Evolutionary conservation across 2,113 vertebrate species (phyloP).

Genomic region (Pungitius pungitius): DNA sequence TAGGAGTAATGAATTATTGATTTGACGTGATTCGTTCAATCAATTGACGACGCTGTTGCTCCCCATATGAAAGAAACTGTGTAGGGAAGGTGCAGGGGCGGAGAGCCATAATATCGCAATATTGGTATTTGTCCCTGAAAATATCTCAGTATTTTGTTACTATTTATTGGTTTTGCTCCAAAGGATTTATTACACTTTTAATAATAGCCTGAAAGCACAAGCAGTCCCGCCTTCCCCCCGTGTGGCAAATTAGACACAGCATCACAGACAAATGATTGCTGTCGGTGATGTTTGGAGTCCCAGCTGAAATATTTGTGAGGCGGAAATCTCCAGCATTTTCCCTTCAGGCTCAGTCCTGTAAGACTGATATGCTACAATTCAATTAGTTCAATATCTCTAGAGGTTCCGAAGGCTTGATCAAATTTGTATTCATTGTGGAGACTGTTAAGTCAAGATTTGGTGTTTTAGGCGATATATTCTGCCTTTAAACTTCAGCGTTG

Average conservation of each 20-base stretch:
- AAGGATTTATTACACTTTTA: constrained; percentile 68
- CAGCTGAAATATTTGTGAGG: constrained; percentile 47
- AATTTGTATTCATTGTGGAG: constrained; percentile 26
- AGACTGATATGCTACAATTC: constrained; percentile 27
- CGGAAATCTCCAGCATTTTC: constrained; percentile 41
- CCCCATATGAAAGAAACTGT: constrained; percentile 54
- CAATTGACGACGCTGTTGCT: constrained; percentile 65
- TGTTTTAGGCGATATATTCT: constrained; percentile 14
- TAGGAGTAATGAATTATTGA: constrained; percentile 81
- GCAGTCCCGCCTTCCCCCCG: constrained; percentile 16
- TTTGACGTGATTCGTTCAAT: constrained; percentile 69
- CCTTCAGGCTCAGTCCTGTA: constrained; percentile 9
- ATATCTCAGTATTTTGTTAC: constrained; percentile 46
- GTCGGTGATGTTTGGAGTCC: constrained; percentile 38
- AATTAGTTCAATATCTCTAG: constrained; percentile 44
- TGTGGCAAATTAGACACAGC: constrained; percentile 46
- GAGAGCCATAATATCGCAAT: constrained; percentile 33
- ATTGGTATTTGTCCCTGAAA: constrained; percentile 49
- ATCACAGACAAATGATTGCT: constrained; percentile 36
- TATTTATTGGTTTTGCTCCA: constrained; percentile 63
- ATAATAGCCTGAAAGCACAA: constrained; percentile 61
- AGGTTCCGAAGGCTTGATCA: constrained; percentile 29
- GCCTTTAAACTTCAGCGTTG: not conserved
- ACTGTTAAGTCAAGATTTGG: not conserved
- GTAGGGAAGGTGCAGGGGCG: constrained; percentile 23